Conservation (phyloP, 2,113 vertebrate genomes). For the Marcusenius ussheri region DNA sequence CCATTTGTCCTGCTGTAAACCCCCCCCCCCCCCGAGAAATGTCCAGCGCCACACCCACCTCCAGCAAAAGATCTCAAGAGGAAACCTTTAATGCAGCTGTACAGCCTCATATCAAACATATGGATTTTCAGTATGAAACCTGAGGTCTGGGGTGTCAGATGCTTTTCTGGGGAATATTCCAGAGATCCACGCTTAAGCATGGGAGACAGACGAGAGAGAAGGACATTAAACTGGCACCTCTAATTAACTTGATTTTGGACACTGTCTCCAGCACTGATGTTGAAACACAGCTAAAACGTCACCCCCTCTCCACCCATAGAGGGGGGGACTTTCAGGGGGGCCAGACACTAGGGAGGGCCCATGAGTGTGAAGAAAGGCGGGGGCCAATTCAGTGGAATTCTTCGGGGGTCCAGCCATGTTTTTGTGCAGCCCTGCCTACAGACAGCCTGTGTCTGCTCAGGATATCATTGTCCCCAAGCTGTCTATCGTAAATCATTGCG, state of each 20-base stretch:
- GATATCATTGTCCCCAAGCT: not conserved
- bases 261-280: not conserved
- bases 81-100: not conserved
- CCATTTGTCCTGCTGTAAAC: not conserved
- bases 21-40: not conserved
- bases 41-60: not conserved
- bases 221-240: not conserved
- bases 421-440: not conserved
- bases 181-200: not conserved
- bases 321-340: not conserved
- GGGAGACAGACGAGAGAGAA: not conserved
- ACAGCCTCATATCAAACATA: not conserved
- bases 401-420: not conserved
- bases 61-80: not conserved
- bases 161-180: not conserved
- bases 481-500: not conserved
- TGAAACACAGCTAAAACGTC: not conserved
- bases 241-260: conserved; percentile 3
- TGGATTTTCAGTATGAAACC: not conserved
- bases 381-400: not conserved
- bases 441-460: not conserved
- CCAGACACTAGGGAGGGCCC: not conserved
- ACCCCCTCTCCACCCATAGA: not conserved
- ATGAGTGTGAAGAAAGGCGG: not conserved
- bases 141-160: not conserved